Base-by-base conservation (phyloP, 2,888 invertebrate species). In the Tanypteryx hageni region DNA sequence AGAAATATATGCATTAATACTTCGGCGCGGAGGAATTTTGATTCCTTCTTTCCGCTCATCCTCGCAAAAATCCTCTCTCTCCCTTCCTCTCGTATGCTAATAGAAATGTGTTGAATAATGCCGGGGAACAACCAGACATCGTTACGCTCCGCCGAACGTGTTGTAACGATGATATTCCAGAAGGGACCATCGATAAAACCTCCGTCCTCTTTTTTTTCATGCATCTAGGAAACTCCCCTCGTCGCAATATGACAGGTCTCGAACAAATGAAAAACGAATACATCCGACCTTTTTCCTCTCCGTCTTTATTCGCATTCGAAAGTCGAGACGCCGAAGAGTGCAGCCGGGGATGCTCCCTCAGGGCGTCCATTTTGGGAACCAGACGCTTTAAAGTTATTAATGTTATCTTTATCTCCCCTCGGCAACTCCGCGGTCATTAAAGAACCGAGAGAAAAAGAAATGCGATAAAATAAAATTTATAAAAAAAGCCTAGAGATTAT, bases 81-180 rank as follows among this genome's bases (percentile, higher is more conserved):
- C 14, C 64, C 64, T 7, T 64, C 64, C 7, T 0, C 14, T 18
- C n/a, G 64, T 64, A 64, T 64, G 64, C 64, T 64, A 44, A 44
- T 44, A 44, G 44, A 44, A 44, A 64, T 64, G 64, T 14, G 64
- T 64, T 64, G 64, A 64, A 64, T 64, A 64, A 64, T 64, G 64
- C n/a, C 14, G 7, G 44, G 44, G 44, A 44, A 44, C 44, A 44
- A 44, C 44, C 44, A 44, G 64, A 7, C 64, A 64, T 64, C 64
- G 64, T 64, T 64, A 64, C 14, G 64, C 64, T 64, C 11, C 44
- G 44, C 64, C 64, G 64, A 14, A n/a, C 16, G n/a, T 64, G 14
- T 64, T 64, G 64, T n/a, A 64, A 64, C 64, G 11, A 64, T 64
- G 64, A 64, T 64, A 64, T 64, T 64, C n/a, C 64, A 64, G 64